Percentiles rank a stretch among this genome's conserved stretches.
These are phyloP conservation scores for Cydia pomonella DNA, from an alignment of 1,140 invertebrate species.

Conservation along the genomic window DNA sequence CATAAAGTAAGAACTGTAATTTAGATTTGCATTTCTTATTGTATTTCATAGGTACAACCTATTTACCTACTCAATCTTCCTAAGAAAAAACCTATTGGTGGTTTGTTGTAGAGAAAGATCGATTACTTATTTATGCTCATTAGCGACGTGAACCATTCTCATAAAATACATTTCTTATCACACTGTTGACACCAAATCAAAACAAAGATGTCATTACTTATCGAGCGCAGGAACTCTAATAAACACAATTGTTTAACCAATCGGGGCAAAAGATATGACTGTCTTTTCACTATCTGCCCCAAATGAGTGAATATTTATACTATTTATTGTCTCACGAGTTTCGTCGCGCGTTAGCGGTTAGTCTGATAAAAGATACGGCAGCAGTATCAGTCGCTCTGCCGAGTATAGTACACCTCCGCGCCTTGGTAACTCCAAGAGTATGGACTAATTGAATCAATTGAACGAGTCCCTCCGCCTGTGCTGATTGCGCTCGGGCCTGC, in stretches of 20 bases:
- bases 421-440: conserved; percentile 41
- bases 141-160: no score
- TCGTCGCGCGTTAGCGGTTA: conserved; percentile 33
- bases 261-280: conserved; percentile 66
- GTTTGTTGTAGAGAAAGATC: background rate
- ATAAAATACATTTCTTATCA: background rate
- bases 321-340: conserved; percentile 50
- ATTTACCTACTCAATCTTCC: background rate
- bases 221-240: conserved; percentile 54
- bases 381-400: conserved; percentile 68
- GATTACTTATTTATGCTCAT: background rate
- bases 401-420: conserved; percentile 52
- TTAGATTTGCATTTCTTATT: background rate
- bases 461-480: conserved; percentile 57
- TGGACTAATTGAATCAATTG: conserved; percentile 72
- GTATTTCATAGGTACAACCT: background rate
- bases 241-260: conserved; percentile 68
- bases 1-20: background rate
- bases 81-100: background rate
- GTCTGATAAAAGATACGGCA: conserved; percentile 72
- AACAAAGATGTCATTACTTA: conserved; percentile 66
- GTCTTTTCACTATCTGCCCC: conserved; percentile 62
- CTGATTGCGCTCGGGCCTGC: conserved; percentile 51
- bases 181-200: conserved; percentile 37
- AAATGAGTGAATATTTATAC: conserved; percentile 50